Conservation (phyloP, 2,797 vertebrate species). For the Nyctalus aviator region DNA sequence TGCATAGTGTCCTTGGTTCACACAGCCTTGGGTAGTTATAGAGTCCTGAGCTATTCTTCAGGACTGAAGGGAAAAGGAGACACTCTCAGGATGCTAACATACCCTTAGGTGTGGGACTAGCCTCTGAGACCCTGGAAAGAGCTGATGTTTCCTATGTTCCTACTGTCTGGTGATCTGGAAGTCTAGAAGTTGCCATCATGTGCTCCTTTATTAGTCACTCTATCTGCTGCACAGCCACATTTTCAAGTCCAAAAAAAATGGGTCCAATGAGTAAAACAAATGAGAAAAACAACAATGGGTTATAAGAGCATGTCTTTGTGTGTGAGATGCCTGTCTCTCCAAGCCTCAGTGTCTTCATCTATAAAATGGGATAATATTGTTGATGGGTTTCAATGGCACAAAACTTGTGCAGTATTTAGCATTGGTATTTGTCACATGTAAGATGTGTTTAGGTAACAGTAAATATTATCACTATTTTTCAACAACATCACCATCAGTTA, state of each 20-base stretch:
- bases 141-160: not conserved
- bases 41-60: not conserved
- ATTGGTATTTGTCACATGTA: too few relatives aligned
- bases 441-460: not conserved
- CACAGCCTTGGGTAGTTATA: not conserved
- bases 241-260: not conserved
- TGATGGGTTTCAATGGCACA: not conserved
- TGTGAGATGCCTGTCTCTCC: not conserved
- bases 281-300: not conserved
- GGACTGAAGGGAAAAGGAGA: not conserved
- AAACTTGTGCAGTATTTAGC: not conserved
- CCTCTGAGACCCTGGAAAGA: not conserved
- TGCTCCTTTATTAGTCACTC: not conserved
- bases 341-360: not conserved
- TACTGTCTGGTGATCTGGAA: not conserved
- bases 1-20: accelerated
- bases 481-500: not conserved
- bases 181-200: accelerated
- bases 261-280: not conserved
- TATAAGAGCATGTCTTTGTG: not conserved
- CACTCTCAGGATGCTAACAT: not conserved
- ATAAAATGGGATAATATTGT: not conserved
- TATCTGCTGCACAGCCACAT: not conserved
- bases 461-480: not conserved
- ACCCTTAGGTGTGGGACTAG: not conserved